These are phyloP conservation scores for Tridacna crocea DNA, from an alignment of 2,888 invertebrate species.

Conservation along the genomic window DNA sequence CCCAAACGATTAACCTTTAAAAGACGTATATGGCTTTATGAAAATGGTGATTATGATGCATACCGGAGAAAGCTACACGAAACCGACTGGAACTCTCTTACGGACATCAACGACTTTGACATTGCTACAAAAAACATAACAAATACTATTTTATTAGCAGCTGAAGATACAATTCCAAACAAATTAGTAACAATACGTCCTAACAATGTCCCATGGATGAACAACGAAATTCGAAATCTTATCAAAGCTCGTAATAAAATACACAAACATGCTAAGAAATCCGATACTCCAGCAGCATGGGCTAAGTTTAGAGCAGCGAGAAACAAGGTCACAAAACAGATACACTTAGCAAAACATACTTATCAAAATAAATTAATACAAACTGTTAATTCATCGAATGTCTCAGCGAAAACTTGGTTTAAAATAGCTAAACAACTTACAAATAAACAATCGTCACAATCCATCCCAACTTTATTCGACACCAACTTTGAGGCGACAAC, in stretches of 20 bases:
- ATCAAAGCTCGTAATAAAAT: conserved; percentile 3
- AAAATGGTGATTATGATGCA: conserved; percentile 11
- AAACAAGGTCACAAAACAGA: not conserved
- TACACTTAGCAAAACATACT: not conserved
- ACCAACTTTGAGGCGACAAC: not conserved
- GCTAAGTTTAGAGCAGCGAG: conserved; percentile 9
- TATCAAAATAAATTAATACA: not conserved
- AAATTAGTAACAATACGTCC: conserved; percentile 17
- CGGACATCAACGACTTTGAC: not conserved
- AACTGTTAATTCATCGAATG: not conserved
- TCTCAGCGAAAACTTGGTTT: not conserved
- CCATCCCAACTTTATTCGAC: not conserved
- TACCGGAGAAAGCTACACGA: not conserved
- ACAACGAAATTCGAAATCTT: conserved; percentile 3
- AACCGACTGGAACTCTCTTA: conserved; percentile 3
- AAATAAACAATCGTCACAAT: not conserved
- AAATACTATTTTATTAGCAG: not conserved
- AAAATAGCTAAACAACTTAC: not conserved
- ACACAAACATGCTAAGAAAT: not conserved
- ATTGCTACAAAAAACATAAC: not conserved
- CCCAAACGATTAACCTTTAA: not conserved
- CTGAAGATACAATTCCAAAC: conserved; percentile 17
- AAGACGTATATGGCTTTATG: conserved; percentile 14
- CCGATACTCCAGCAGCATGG: not conserved
- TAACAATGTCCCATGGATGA: too few relatives aligned